Base-by-base conservation (phyloP, 2,888 invertebrate genomes). In the Cerastis leucographa region DNA sequence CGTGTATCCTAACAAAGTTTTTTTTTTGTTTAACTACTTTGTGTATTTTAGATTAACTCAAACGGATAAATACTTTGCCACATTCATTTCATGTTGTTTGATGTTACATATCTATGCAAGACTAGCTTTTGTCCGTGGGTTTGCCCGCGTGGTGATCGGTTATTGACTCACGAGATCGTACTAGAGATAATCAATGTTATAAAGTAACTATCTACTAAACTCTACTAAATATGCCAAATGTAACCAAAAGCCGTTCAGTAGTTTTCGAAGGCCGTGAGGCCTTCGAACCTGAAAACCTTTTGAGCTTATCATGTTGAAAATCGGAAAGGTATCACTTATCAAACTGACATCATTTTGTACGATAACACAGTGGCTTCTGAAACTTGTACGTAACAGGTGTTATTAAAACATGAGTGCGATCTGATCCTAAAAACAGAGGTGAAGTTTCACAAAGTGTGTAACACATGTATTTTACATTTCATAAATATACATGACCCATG, bases 41-140 rank as follows among this genome's bases (percentile, higher is more conserved):
- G 61, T 74, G 59, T 74, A 19, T 42, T 51, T 74, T 49, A 74
- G 74, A 62, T 74, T 49, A 61, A n/a, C 76, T 75, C n/a, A 14
- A 54, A 56, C 22, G 35, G 9, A 42, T 44, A 35, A 7, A 9
- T 11, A 25, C 19, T 22, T 12, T 17, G 17, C 2, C 17, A 49
- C 12, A 3, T 40, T 59, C 7, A 7, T 51, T 25, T 71, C 25
- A 44, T 61, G 19, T 42, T 25, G 29, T 17, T 2, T 17, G 14
- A n/a, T 54, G 49, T 49, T 19, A 22, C 2, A 49, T 22, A 56
- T 56, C 25, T 25, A 56, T 56, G n/a, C 1, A 54, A n/a, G 54
- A 12, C 54, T 59, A 59, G 59, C 59, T 29, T 29, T 14, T 25
- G 56, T 7, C 25, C 7, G 14, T 12, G 25, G 25, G 14, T 56